Percentiles rank a stretch among this genome's conserved stretches.
These are phyloP conservation scores for Halcyon malimbica DNA, from an alignment of 2,113 vertebrate species.

Conservation along the genomic window DNA sequence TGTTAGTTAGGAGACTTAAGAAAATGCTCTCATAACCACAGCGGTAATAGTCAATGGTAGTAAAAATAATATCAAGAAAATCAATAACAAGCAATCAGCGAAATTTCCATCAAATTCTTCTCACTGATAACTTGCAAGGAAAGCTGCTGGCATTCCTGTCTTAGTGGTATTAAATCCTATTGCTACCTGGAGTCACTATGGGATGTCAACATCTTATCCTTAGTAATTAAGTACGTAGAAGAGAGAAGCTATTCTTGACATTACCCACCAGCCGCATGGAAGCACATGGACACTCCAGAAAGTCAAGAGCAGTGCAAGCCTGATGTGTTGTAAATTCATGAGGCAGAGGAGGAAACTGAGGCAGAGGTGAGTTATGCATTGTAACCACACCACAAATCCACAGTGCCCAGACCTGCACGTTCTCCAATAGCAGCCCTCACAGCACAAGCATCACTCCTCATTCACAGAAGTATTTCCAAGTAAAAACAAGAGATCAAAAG, in stretches of 20 bases:
- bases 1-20: neutral
- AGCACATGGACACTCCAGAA: neutral
- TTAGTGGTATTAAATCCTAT: neutral
- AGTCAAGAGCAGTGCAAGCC: neutral
- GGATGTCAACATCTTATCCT: neutral
- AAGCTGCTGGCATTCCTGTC: neutral
- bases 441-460: neutral
- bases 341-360: slow-evolving; percentile 29
- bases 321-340: neutral
- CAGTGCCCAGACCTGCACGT: accelerated
- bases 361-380: neutral
- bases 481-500: slow-evolving; percentile 39
- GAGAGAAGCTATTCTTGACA: neutral
- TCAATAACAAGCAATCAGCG: neutral
- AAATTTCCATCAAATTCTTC: neutral
- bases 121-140: neutral
- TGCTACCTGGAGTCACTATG: neutral
- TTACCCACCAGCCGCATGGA: neutral
- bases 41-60: neutral
- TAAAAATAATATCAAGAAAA: neutral
- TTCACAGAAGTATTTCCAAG: slow-evolving; percentile 4
- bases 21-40: neutral
- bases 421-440: neutral
- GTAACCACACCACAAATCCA: neutral
- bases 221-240: neutral